Conservation (phyloP, 92 coral and sea anemone genomes). For the Parazoanthus swiftii region DNA sequence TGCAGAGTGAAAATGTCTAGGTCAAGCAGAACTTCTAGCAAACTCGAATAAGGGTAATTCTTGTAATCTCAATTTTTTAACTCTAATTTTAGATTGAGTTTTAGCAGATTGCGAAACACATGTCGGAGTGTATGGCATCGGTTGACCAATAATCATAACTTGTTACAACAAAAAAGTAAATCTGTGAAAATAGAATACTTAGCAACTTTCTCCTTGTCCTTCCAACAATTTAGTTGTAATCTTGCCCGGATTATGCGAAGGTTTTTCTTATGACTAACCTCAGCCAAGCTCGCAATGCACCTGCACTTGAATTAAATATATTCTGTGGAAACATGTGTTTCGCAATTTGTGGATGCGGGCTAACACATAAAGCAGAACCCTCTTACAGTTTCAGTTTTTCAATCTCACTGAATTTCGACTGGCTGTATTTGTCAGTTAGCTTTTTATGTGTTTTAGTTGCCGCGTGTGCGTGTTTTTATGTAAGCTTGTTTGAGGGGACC, state of each 20-base stretch:
- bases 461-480: conserved; percentile 1
- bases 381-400: neutral
- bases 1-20: too few relatives aligned
- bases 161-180: neutral
- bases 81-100: too few relatives aligned
- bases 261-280: conserved; percentile 1
- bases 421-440: neutral
- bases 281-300: conserved; percentile 1
- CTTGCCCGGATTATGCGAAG: neutral
- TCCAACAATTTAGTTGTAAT: conserved; percentile 3
- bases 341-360: neutral
- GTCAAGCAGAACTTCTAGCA: neutral
- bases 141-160: neutral
- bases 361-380: neutral
- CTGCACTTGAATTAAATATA: neutral
- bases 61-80: neutral
- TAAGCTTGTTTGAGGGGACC: neutral
- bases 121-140: neutral
- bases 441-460: too few relatives aligned
- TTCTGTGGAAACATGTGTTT: neutral
- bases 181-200: neutral
- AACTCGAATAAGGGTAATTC: neutral
- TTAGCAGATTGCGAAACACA: neutral
- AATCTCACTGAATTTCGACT: neutral
- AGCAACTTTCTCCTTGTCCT: neutral